These are phyloP conservation scores for Trinorchestia longiramus DNA, from an alignment of 1,140 invertebrate species.

Conservation along the genomic window DNA sequence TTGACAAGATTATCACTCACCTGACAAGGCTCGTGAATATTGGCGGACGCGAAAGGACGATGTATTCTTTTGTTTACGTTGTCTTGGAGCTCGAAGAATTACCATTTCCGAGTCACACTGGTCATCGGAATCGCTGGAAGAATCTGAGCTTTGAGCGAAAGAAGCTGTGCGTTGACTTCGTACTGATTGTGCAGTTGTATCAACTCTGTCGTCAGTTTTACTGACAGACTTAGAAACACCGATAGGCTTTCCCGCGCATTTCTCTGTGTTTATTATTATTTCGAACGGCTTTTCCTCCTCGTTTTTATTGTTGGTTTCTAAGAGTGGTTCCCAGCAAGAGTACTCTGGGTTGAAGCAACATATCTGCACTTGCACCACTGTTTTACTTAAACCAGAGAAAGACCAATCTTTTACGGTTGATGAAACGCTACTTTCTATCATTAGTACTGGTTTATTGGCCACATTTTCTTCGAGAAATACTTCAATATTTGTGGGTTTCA, in stretches of 20 bases:
- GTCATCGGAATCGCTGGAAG: conserved; percentile 76
- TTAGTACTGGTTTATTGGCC: conserved; percentile 71
- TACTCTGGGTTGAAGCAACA: conserved; percentile 82
- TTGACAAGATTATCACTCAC: neutral
- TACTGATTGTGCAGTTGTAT: conserved; percentile 55
- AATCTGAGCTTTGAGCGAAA: conserved; percentile 73
- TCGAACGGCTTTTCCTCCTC: conserved; percentile 81
- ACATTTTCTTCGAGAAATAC: conserved; percentile 76
- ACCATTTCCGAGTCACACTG: conserved; percentile 75
- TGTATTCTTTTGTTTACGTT: conserved; percentile 66
- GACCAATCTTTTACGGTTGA: conserved; percentile 78
- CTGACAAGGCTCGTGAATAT: neutral
- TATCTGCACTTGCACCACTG: conserved; percentile 77
- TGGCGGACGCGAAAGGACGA: conserved; percentile 10
- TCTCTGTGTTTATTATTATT: conserved; percentile 72
- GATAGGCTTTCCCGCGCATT: conserved; percentile 60
- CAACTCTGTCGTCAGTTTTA: conserved; percentile 60
- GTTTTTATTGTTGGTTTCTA: conserved; percentile 80
- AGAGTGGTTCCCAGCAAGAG: conserved; percentile 82
- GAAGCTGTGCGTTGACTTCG: conserved; percentile 57
- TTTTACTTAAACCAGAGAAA: conserved; percentile 72
- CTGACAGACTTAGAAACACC: conserved; percentile 59
- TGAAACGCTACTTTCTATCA: conserved; percentile 74
- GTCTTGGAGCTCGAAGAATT: conserved; percentile 68
- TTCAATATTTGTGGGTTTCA: conserved; percentile 72